phyloP scores from a whole-genome alignment of 2,797 vertebrate species.

The Trematomus bernacchii region DNA sequence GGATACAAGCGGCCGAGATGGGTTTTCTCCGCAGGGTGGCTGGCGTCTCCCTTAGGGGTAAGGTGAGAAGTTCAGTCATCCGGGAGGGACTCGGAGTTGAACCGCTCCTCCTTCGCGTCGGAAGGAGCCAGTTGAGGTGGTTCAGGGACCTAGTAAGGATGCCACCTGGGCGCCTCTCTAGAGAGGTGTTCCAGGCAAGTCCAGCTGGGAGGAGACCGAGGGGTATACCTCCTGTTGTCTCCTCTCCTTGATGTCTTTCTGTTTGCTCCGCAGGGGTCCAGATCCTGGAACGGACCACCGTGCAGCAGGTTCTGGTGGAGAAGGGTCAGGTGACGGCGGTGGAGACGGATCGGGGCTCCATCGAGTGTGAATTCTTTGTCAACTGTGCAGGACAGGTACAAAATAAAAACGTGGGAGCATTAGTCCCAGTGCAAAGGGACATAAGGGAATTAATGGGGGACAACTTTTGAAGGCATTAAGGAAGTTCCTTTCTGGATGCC shows the following conservation, averaged over 20 bases:
- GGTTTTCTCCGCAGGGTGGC: no score
- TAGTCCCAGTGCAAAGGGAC: not conserved
- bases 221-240: not conserved
- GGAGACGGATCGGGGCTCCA: constrained; percentile 92
- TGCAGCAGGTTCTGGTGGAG: constrained; percentile 91
- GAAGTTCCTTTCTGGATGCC: not conserved
- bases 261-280: constrained; percentile 87
- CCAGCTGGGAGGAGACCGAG: no score
- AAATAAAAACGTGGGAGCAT: not conserved
- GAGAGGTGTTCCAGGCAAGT: no score
- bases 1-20: no score
- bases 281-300: constrained; percentile 90
- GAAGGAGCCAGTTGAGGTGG: no score
- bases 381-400: constrained; percentile 96
- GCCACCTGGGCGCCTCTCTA: no score
- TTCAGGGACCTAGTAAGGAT: no score
- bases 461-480: not conserved
- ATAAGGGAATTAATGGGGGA: not conserved
- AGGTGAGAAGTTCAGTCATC: no score
- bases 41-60: no score
- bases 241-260: not conserved
- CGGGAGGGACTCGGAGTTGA: no score
- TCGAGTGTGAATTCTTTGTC: constrained; percentile 94
- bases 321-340: constrained; percentile 90
- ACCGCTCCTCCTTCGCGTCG: no score